These are phyloP conservation scores for Trogon surrucura DNA, from an alignment of 2,113 vertebrate genomes.

Conservation along the genomic window DNA sequence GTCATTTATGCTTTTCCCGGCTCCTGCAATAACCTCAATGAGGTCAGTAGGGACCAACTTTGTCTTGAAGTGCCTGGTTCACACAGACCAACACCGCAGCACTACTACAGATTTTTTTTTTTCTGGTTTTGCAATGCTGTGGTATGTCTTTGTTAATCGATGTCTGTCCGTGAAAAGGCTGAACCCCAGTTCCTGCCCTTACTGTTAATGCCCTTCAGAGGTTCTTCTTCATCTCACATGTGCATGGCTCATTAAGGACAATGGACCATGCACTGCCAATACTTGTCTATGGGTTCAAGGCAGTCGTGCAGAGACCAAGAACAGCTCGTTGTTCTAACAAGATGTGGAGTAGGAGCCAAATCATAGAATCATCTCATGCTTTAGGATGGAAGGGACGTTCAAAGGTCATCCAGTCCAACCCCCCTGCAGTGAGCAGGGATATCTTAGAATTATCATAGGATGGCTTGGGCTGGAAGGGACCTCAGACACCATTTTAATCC, in stretches of 20 bases:
- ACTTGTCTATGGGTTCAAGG: background rate
- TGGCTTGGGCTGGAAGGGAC: too few relatives aligned
- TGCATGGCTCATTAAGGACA: background rate
- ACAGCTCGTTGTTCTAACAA: background rate
- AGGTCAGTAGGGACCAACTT: background rate
- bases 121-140: background rate
- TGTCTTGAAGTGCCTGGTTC: background rate
- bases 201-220: background rate
- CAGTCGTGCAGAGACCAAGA: background rate
- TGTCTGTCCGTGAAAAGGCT: background rate
- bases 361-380: too few relatives aligned
- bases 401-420: too few relatives aligned
- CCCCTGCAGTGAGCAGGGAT: too few relatives aligned
- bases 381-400: too few relatives aligned
- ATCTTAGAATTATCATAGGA: too few relatives aligned
- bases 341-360: background rate
- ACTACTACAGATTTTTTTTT: background rate
- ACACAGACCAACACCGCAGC: fast-evolving
- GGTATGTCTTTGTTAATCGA: background rate
- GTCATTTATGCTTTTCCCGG: background rate
- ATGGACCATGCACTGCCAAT: background rate
- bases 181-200: background rate
- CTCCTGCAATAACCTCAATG: background rate
- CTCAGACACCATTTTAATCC: too few relatives aligned
- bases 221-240: fast-evolving